A percentile compares a stretch with the other conserved stretches of the same genome.
Evolutionary conservation across 2,888 invertebrate species (phyloP).

Genomic region (Gastrophysa polygoni): DNA sequence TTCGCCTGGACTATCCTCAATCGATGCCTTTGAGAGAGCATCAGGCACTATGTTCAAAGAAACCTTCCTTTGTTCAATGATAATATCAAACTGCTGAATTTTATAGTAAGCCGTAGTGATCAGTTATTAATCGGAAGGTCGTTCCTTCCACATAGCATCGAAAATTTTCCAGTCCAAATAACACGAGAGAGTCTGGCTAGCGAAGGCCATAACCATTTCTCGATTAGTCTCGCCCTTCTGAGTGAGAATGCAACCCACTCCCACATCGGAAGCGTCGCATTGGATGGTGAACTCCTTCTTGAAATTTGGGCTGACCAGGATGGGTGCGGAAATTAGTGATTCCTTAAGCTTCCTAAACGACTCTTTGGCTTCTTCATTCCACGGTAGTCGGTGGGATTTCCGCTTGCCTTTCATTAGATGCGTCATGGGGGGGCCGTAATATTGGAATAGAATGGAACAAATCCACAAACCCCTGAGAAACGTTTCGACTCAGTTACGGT

Average conservation of each 20-base stretch:
- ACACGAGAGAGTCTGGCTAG: no score
- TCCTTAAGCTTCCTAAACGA: constrained; percentile 17
- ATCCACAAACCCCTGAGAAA: background rate
- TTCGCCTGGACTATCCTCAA: no score
- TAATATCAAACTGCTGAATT: no score
- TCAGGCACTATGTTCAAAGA: no score
- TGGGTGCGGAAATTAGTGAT: constrained; percentile 18
- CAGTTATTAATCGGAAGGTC: no score
- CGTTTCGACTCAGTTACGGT: background rate
- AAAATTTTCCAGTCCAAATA: no score
- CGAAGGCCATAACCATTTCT: background rate
- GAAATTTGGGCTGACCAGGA: constrained; percentile 34
- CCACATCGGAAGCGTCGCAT: background rate
- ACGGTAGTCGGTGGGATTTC: background rate
- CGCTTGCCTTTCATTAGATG: background rate
- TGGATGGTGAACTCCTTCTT: constrained; percentile 1
- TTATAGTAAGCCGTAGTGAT: no score
- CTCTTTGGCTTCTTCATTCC: background rate
- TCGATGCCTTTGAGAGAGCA: background rate
- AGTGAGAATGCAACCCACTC: background rate
- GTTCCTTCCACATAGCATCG: no score
- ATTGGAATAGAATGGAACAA: background rate
- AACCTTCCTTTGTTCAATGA: no score
- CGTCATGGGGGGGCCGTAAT: background rate
- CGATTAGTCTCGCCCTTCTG: background rate